Percentiles rank a stretch among this genome's conserved stretches.
These are phyloP conservation scores for Meriones unguiculatus DNA, from an alignment of 2,113 vertebrate genomes.

Conservation along the genomic window DNA sequence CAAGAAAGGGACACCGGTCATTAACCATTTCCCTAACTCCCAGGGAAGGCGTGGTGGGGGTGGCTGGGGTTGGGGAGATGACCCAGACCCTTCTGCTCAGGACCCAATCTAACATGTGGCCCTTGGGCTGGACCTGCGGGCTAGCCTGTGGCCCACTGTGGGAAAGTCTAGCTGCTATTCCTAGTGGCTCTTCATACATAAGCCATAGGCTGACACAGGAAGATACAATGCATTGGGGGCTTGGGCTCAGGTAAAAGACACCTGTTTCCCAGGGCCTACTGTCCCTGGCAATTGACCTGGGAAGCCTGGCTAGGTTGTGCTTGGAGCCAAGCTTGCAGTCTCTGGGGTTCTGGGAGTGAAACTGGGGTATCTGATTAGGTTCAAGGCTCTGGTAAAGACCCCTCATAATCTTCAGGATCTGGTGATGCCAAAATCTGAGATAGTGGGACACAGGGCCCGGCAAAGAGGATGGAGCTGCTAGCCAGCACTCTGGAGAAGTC, in stretches of 20 bases:
- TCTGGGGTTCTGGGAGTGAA: background rate
- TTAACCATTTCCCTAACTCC: background rate
- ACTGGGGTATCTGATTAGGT: background rate
- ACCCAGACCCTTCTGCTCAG: background rate
- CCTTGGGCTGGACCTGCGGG: background rate
- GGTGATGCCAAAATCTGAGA: background rate
- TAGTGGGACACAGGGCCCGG: background rate
- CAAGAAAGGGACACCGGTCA: background rate
- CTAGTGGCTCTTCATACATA: background rate
- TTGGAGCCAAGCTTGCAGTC: background rate
- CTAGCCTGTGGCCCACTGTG: background rate
- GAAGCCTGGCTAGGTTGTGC: background rate
- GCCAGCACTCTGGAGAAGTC: background rate
- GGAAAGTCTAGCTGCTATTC: background rate
- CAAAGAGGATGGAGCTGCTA: background rate
- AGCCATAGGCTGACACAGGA: background rate
- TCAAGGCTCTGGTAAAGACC: background rate
- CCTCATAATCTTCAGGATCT: background rate
- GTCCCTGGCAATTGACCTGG: background rate
- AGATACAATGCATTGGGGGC: too few relatives aligned
- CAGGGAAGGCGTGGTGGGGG: background rate
- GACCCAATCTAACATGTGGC: background rate
- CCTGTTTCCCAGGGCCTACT: background rate
- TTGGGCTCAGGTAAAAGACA: fast-evolving
- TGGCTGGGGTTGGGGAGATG: background rate